phyloP scores from a whole-genome alignment of 64 coral and sea anemone species.

The Pocillopora damicornis region DNA sequence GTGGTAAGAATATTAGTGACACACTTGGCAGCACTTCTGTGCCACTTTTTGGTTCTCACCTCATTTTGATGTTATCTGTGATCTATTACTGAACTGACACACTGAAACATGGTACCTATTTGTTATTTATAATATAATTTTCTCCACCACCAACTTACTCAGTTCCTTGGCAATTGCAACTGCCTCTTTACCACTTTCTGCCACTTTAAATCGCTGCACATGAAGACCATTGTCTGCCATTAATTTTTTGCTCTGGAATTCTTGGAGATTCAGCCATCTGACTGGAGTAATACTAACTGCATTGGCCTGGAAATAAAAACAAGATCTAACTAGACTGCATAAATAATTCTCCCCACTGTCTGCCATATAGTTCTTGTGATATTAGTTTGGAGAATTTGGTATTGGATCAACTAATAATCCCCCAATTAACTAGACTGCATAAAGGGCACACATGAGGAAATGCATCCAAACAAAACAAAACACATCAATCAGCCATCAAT shows the following conservation, averaged over 20 bases:
- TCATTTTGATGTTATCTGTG: not conserved
- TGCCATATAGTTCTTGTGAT: no score
- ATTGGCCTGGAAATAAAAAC: conserved; percentile 4
- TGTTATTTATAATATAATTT: not conserved
- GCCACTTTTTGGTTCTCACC: not conserved
- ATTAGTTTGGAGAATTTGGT: no score
- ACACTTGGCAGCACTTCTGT: no score
- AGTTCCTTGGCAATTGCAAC: conserved; percentile 69
- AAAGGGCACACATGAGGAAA: no score
- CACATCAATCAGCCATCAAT: no score
- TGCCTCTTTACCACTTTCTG: conserved; percentile 86
- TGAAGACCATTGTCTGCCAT: conserved; percentile 90
- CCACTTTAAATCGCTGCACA: conserved; percentile 91
- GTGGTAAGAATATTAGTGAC: no score
- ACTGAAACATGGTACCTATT: no score
- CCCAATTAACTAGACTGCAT: not conserved
- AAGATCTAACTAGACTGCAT: not conserved
- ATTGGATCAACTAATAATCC: no score
- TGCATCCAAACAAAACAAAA: no score
- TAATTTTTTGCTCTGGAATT: conserved; percentile 96
- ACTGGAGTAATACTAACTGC: conserved; percentile 45
- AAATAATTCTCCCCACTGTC: not conserved
- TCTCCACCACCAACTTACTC: conserved; percentile 28
- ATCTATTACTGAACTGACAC: no score
- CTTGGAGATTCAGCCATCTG: conserved; percentile 83